Evolutionary conservation across 1,140 invertebrate species (phyloP).

Genomic region (Hypothenemus hampei): DNA sequence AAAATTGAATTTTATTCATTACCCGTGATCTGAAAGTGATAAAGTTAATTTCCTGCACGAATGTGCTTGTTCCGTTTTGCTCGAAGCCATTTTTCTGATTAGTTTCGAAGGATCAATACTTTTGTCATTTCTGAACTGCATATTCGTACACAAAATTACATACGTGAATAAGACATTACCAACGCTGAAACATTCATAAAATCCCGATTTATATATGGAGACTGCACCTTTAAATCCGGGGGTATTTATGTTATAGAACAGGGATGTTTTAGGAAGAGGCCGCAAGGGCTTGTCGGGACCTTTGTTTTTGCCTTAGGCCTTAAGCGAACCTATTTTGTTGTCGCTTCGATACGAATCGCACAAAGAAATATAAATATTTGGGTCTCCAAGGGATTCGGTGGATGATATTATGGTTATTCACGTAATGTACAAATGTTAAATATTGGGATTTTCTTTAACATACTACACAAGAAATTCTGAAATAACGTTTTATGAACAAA

Average conservation of each 20-base stretch:
- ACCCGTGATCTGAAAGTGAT: too few species aligned
- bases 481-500: too few species aligned
- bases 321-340: not conserved
- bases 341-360: not conserved
- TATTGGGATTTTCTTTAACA: too few species aligned
- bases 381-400: not conserved
- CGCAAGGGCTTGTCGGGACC: not conserved
- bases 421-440: too few species aligned
- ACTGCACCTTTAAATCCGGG: not conserved
- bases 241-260: not conserved
- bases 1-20: too few species aligned
- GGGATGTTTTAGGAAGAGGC: not conserved
- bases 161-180: not conserved
- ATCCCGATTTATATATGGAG: not conserved
- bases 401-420: too few species aligned
- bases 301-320: not conserved
- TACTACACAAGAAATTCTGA: too few species aligned
- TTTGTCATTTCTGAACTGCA: too few species aligned
- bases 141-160: not conserved
- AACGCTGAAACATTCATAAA: not conserved
- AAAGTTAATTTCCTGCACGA: too few species aligned
- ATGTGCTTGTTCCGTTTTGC: too few species aligned
- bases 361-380: not conserved
- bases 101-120: too few species aligned
- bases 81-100: too few species aligned